A percentile compares a stretch with the other conserved stretches of the same genome.
phyloP scores from a whole-genome alignment of 2,797 vertebrate genomes.

The Benthosema pterotum region DNA sequence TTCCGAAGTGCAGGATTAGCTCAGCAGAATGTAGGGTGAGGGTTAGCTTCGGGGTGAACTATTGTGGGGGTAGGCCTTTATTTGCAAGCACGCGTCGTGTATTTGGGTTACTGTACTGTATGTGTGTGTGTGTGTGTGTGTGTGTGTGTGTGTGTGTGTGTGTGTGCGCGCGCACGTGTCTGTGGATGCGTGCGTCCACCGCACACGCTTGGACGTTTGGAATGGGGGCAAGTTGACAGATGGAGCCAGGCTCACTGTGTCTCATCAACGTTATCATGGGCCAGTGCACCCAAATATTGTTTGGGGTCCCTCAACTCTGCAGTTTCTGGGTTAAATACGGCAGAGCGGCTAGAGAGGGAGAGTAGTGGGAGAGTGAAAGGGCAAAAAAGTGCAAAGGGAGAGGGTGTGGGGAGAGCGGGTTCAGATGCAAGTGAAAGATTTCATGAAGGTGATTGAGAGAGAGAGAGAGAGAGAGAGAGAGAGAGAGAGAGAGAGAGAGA shows the following conservation, averaged over 20 bases:
- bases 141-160: constrained; percentile 2
- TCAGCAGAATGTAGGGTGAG: no score
- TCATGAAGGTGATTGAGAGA: constrained; percentile 3
- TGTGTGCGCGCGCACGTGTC: constrained; percentile 1
- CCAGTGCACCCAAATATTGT: constrained; percentile 57
- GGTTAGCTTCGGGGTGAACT: no score
- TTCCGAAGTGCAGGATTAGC: no score
- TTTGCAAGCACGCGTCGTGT: no score
- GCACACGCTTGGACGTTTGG: constrained; percentile 39
- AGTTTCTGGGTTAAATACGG: constrained; percentile 37
- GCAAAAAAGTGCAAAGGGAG: neutral
- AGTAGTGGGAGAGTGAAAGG: neutral
- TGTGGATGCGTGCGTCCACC: neutral
- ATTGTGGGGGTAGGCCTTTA: no score
- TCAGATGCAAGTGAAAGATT: constrained; percentile 5
- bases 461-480: neutral
- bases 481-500: constrained; percentile 1
- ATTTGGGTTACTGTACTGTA: no score
- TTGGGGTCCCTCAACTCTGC: constrained; percentile 26
- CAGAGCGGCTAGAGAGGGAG: neutral
- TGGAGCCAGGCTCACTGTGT: constrained; percentile 54
- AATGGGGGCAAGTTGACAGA: constrained; percentile 56
- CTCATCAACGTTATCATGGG: constrained; percentile 66
- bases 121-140: neutral
- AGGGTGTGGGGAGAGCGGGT: constrained; percentile 23